Percentiles rank a stretch among this genome's conserved stretches.
These are phyloP conservation scores for Drosophila subobscura DNA, from an alignment of 1,140 invertebrate genomes.

Conservation along the genomic window DNA sequence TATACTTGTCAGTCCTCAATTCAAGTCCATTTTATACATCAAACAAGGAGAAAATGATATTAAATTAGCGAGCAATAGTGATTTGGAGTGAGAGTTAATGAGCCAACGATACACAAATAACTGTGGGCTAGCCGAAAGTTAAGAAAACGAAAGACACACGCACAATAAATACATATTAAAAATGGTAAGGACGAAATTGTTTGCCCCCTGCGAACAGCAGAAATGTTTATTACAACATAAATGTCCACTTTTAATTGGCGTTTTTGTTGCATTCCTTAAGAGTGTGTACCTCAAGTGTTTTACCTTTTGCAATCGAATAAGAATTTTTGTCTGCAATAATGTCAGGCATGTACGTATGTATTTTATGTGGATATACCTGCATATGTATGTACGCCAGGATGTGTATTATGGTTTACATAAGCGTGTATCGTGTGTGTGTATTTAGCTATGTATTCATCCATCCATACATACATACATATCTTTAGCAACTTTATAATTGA, in stretches of 20 bases:
- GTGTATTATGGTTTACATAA: slow-evolving; percentile 17
- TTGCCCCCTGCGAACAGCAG: slow-evolving; percentile 5
- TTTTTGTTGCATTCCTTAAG: background rate
- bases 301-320: too few relatives aligned
- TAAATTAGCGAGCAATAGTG: slow-evolving; percentile 19
- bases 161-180: slow-evolving; percentile 43
- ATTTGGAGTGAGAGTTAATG: background rate
- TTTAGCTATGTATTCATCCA: slow-evolving; percentile 20
- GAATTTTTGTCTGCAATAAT: background rate
- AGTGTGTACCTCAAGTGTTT: background rate
- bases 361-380: background rate
- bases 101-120: slow-evolving; percentile 1
- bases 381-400: slow-evolving; percentile 3
- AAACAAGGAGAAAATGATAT: slow-evolving; percentile 44
- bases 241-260: background rate
- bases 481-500: slow-evolving; percentile 5
- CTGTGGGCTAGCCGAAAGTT: background rate
- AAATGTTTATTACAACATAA: slow-evolving; percentile 3
- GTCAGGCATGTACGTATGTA: slow-evolving; percentile 10
- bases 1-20: slow-evolving; percentile 66
- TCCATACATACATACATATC: slow-evolving; percentile 12
- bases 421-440: slow-evolving; percentile 14
- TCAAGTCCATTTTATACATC: slow-evolving; percentile 60
- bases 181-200: slow-evolving; percentile 58
- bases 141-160: slow-evolving; percentile 27